Evolutionary conservation across 1,140 invertebrate species (phyloP).

Genomic region (Trichonephila clavata): DNA sequence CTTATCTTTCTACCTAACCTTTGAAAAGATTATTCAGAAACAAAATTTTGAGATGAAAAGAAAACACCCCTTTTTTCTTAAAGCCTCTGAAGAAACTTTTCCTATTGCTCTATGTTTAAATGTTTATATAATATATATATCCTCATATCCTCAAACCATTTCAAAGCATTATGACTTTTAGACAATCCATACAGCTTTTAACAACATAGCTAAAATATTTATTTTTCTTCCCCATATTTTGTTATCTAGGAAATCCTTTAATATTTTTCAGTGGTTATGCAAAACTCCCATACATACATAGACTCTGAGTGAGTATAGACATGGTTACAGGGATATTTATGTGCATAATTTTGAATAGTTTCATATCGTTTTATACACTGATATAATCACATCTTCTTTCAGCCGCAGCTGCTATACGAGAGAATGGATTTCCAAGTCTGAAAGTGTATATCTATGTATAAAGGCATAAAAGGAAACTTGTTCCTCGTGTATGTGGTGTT

Average conservation of each 20-base stretch:
- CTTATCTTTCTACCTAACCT: no score
- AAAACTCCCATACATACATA: neutral
- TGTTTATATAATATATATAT: no score
- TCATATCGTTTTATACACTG: constrained; percentile 5
- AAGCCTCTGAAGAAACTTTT: no score
- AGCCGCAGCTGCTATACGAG: neutral
- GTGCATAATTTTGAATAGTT: neutral
- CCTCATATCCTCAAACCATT: no score
- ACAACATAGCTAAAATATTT: no score
- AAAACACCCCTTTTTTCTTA: no score
- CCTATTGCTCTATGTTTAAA: no score
- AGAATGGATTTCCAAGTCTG: neutral
- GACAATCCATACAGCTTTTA: no score
- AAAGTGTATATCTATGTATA: neutral
- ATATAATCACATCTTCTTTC: neutral
- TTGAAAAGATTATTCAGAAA: no score
- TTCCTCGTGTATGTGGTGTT: neutral
- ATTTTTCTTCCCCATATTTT: no score
- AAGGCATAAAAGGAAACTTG: neutral
- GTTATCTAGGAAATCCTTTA: neutral
- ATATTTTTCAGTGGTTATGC: neutral
- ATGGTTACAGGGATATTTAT: neutral
- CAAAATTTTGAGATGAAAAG: no score
- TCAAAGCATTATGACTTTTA: no score
- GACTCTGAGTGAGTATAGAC: neutral